Percentiles rank a stretch among this genome's conserved stretches.
Conservation (phyloP, 2,888 invertebrate species). For the Amorpha juglandis region DNA sequence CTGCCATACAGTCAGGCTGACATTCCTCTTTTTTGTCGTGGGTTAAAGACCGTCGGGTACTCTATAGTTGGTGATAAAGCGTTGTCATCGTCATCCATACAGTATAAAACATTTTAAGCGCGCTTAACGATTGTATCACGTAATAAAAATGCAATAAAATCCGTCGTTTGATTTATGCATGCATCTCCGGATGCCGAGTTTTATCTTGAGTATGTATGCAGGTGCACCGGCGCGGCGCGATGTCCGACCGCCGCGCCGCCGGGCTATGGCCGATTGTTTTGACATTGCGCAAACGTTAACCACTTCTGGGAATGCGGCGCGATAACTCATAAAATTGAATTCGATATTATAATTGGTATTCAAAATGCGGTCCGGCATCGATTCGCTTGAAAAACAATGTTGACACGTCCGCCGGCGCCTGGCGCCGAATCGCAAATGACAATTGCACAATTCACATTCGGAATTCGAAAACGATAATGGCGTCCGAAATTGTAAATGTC, state of each 20-base stretch:
- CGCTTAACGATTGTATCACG: conserved; percentile 44
- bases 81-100: conserved; percentile 43
- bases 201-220: conserved; percentile 65
- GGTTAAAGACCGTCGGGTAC: conserved; percentile 38
- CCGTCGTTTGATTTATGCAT: conserved; percentile 49
- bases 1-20: no score
- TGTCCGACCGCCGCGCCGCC: conserved; percentile 2
- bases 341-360: conserved; percentile 68
- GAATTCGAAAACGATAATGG: conserved; percentile 70
- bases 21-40: not conserved
- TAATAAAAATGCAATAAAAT: conserved; percentile 54
- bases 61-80: conserved; percentile 37
- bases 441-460: conserved; percentile 70
- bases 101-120: conserved; percentile 46
- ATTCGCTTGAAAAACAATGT: conserved; percentile 65
- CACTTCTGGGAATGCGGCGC: conserved; percentile 59
- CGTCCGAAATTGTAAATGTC: conserved; percentile 66
- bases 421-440: conserved; percentile 77
- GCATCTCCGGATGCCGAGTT: conserved; percentile 50
- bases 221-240: conserved; percentile 52
- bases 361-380: conserved; percentile 62
- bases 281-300: conserved; percentile 71
- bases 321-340: conserved; percentile 62
- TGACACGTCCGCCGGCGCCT: conserved; percentile 67
- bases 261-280: conserved; percentile 58